These are phyloP conservation scores for Diceros bicornis DNA, from an alignment of 2,797 vertebrate species.

Conservation along the genomic window DNA sequence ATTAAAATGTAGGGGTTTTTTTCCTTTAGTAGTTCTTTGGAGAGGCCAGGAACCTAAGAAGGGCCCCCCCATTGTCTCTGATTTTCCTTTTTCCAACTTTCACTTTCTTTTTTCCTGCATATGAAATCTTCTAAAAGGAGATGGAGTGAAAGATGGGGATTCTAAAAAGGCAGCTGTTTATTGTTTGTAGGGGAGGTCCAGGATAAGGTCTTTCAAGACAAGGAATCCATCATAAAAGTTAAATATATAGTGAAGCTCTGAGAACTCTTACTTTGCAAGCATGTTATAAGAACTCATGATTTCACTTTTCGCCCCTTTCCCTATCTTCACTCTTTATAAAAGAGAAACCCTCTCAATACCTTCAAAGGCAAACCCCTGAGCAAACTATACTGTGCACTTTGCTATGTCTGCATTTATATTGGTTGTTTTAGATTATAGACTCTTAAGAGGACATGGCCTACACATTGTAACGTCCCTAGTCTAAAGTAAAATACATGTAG, in stretches of 20 bases:
- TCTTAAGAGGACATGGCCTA: background rate
- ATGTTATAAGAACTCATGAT: slow-evolving; percentile 25
- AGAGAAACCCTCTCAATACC: background rate
- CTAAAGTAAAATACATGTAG: background rate
- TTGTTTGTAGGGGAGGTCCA: slow-evolving; percentile 28
- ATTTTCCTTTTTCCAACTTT: slow-evolving; percentile 28
- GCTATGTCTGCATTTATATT: background rate
- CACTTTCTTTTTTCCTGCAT: background rate
- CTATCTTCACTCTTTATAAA: background rate
- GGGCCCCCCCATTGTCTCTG: background rate
- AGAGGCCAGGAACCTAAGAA: background rate
- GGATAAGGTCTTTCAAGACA: slow-evolving; percentile 32
- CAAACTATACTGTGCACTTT: background rate
- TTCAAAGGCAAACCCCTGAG: background rate
- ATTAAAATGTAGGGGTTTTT: background rate
- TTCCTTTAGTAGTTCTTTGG: slow-evolving; percentile 7
- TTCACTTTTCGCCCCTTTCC: background rate
- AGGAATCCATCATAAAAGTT: slow-evolving; percentile 24
- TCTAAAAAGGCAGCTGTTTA: background rate
- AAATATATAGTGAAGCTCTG: background rate
- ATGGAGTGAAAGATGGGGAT: background rate
- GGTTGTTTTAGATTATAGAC: background rate
- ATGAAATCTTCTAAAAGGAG: background rate
- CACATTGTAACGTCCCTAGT: background rate
- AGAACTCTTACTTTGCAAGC: slow-evolving; percentile 14